Base-by-base conservation (phyloP, 2,113 vertebrate species). In the Lutjanus erythropterus region DNA sequence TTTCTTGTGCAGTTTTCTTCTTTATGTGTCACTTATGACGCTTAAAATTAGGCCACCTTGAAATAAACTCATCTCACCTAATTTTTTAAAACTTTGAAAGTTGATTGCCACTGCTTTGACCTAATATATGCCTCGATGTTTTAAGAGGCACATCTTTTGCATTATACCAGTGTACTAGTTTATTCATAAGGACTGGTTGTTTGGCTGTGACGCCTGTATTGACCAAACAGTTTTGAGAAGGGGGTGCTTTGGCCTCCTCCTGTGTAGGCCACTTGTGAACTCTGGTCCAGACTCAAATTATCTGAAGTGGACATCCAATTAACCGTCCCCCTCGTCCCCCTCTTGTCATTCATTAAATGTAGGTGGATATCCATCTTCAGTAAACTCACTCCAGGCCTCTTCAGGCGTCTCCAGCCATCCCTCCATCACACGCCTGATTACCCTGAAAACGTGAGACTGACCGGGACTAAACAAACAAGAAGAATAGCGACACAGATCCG, bases 391-490 rank as follows among this genome's bases (percentile, higher is more conserved):
- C 69, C 64, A 58, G 78, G 62, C 42, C 53, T 86, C 83, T 79
- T 44, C 75, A 83, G 73, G 80, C 60, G n/a, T 82, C 86, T 86
- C 82, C 35, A 83, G 70, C 67, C 55, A 23, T 67, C 65, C 84
- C 88, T 90, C 78, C 78, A 91, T 94, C 88, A 86, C 79, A 92
- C 71, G 88, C 90, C 76, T 84, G 89, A 93, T 88, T 92, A 86
- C 87, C 79, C 85, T 37, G 52, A 83, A 88, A 83, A 79, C 75
- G 80, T 82, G 87, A 86, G 86, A 84, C 52, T 88, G 87, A 86
- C 85, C 84, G n/a, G 78, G 78, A 81, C 91, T 92, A 94, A 94
- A 92, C 88, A 94, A 92, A 92, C 91, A 89, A 37, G 78, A 85
- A 93, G 90, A 93, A 93, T 92, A 91, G 89, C 80, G 66, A 93